Percentiles rank a stretch among this genome's conserved stretches.
Evolutionary conservation across 64 coral and sea anemone genomes (phyloP).

Genomic region (Platygyra sinensis): DNA sequence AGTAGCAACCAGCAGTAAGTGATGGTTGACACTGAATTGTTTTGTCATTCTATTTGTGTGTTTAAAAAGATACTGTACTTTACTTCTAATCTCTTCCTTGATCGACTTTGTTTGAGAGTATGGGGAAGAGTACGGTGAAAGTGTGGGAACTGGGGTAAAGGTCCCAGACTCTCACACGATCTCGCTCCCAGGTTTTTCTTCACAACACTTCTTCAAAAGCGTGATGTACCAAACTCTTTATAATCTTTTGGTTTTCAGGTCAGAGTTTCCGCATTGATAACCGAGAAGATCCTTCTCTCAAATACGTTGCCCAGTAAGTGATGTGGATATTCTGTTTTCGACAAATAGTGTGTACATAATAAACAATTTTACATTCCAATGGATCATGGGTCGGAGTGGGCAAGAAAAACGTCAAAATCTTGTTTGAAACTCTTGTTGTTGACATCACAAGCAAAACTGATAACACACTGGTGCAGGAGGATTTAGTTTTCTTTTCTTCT

Average conservation of each 20-base stretch:
- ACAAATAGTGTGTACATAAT: background rate
- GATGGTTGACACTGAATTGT: background rate
- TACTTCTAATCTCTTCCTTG: background rate
- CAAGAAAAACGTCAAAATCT: too few relatives aligned
- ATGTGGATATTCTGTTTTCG: background rate
- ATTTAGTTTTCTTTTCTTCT: too few relatives aligned
- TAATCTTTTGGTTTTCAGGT: background rate
- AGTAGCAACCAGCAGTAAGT: background rate
- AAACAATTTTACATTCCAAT: background rate
- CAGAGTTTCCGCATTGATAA: slow-evolving; percentile 32
- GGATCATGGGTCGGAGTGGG: too few relatives aligned
- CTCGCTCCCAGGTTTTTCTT: background rate
- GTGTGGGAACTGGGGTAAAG: background rate
- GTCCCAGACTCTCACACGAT: background rate
- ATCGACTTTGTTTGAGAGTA: background rate
- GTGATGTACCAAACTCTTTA: too few relatives aligned
- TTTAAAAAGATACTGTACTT: background rate
- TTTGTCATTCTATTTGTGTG: background rate
- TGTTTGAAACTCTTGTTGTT: too few relatives aligned
- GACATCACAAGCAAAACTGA: too few relatives aligned
- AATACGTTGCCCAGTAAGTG: background rate
- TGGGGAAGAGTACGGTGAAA: background rate
- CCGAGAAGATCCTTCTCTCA: background rate
- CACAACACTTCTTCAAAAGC: too few relatives aligned
- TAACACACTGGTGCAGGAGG: too few relatives aligned